Percentiles rank a stretch among this genome's conserved stretches.
phyloP scores from a whole-genome alignment of 2,888 invertebrate genomes.

The Acronicta leporina region DNA sequence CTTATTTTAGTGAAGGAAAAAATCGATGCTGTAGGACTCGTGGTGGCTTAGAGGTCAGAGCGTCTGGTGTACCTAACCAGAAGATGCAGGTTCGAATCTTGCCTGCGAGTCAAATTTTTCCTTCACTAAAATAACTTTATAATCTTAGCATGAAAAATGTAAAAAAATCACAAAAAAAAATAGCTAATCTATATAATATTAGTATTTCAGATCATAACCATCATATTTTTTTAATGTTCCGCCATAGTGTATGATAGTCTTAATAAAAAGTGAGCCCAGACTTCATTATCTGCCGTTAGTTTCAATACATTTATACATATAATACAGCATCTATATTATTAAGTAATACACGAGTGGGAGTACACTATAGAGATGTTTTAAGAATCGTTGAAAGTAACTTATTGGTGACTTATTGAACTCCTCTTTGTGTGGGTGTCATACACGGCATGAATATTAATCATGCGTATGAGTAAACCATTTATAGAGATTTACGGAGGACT shows the following conservation, averaged over 20 bases:
- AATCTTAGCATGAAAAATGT: too few relatives aligned
- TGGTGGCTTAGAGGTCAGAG: too few relatives aligned
- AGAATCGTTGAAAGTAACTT: constrained; percentile 28
- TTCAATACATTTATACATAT: constrained; percentile 43
- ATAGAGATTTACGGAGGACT: not conserved
- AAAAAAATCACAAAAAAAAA: too few relatives aligned
- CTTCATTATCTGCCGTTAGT: constrained; percentile 42
- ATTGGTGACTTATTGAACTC: constrained; percentile 28
- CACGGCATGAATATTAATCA: not conserved
- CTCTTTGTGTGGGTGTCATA: constrained; percentile 16
- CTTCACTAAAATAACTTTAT: too few relatives aligned
- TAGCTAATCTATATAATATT: too few relatives aligned
- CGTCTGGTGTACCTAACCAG: too few relatives aligned
- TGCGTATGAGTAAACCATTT: not conserved
- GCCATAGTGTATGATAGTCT: not conserved
- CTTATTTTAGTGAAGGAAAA: too few relatives aligned
- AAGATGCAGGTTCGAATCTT: too few relatives aligned
- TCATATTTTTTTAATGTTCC: not conserved
- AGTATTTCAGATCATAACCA: too few relatives aligned
- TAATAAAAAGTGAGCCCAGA: constrained; percentile 32
- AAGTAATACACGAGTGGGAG: constrained; percentile 22
- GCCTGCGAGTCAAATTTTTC: too few relatives aligned
- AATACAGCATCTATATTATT: constrained; percentile 26
- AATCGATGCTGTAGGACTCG: too few relatives aligned
- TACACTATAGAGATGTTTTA: constrained; percentile 28